Evolutionary conservation across 2,113 vertebrate species (phyloP).

Genomic region (Nipponia nippon): DNA sequence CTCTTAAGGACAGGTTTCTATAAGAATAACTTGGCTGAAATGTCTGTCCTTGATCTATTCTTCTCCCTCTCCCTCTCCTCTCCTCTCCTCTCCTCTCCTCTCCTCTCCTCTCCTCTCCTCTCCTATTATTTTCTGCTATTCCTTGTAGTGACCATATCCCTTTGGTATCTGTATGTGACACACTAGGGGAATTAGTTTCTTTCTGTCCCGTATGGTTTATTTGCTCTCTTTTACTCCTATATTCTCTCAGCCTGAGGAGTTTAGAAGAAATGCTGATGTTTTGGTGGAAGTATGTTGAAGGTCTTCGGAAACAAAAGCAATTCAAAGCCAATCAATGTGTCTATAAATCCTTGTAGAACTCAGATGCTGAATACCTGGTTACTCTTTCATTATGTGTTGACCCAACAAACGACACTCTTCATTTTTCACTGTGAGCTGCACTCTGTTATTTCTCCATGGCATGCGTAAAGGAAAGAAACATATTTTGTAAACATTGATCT

Average conservation of each 20-base stretch:
- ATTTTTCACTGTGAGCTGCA: background rate
- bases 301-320: constrained; percentile 21
- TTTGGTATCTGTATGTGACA: background rate
- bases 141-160: background rate
- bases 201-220: background rate
- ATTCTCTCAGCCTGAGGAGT: background rate
- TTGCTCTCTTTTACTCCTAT: background rate
- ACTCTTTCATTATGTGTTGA: constrained; percentile 1
- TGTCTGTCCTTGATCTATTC: background rate
- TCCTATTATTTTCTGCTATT: background rate
- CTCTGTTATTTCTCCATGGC: constrained; percentile 15
- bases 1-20: background rate
- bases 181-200: background rate
- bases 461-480: background rate
- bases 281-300: background rate
- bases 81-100: background rate
- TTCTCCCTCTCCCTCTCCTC: background rate
- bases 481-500: constrained; percentile 12
- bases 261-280: background rate
- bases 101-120: background rate
- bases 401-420: background rate
- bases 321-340: constrained; percentile 25
- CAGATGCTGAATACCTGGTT: constrained; percentile 1
- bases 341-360: constrained; percentile 49
- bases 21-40: background rate